Evolutionary conservation across 2,797 vertebrate species (phyloP).

Genomic region (Nyctalus aviator): DNA sequence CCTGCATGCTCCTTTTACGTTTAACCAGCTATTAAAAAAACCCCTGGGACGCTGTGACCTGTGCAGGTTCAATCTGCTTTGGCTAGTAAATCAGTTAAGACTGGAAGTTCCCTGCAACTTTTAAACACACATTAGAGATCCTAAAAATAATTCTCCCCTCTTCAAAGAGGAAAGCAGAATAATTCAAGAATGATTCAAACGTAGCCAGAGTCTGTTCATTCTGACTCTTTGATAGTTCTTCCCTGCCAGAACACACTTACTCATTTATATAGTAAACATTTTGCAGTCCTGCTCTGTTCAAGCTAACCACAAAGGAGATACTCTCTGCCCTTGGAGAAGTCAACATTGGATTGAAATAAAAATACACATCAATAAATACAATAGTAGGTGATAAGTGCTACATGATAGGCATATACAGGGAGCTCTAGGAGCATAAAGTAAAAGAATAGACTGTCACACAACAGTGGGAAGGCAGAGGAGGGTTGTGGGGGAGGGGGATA

Average conservation of each 20-base stretch:
- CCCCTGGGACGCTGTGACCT: slow-evolving; percentile 55
- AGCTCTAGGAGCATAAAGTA: background rate
- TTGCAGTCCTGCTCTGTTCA: background rate
- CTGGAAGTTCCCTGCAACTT: slow-evolving; percentile 68
- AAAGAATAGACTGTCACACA: background rate
- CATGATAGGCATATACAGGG: too few relatives aligned
- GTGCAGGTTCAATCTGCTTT: slow-evolving; percentile 56
- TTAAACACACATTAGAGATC: slow-evolving; percentile 59
- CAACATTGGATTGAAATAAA: slow-evolving; percentile 18
- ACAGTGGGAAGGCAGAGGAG: too few relatives aligned
- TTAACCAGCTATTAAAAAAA: slow-evolving; percentile 78
- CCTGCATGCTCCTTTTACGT: slow-evolving; percentile 34
- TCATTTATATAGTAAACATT: slow-evolving; percentile 50
- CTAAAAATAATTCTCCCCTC: slow-evolving; percentile 62
- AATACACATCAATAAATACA: background rate
- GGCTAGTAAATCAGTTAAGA: slow-evolving; percentile 68
- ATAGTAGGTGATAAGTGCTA: background rate
- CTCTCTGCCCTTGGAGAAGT: slow-evolving; percentile 14
- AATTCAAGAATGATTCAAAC: slow-evolving; percentile 47
- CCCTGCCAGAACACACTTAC: slow-evolving; percentile 52
- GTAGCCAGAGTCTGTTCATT: slow-evolving; percentile 67
- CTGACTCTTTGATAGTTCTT: slow-evolving; percentile 59
- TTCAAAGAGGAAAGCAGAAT: slow-evolving; percentile 65
- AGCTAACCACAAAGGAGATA: background rate
- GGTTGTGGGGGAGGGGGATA: too few relatives aligned